A percentile compares a stretch with the other conserved stretches of the same genome.
Evolutionary conservation across 2,797 vertebrate species (phyloP).

Genomic region (Chrosomus eos): DNA sequence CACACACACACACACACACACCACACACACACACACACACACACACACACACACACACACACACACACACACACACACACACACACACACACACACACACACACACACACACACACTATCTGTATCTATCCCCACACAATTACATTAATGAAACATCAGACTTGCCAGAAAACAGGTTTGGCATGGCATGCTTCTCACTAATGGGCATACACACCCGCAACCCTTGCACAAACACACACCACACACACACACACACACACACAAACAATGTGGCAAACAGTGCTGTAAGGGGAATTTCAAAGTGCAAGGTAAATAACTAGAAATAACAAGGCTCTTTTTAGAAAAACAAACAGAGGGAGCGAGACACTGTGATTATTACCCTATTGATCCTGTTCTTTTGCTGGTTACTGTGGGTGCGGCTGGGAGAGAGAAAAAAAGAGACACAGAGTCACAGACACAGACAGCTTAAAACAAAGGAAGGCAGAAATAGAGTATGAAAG

Average conservation of each 20-base stretch:
- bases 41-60: neutral
- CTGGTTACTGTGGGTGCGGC: neutral
- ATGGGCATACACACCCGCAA: constrained; percentile 27
- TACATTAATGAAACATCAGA: constrained; percentile 54
- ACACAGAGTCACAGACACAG: constrained; percentile 28
- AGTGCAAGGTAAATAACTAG: constrained; percentile 44
- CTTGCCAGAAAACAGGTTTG: constrained; percentile 53
- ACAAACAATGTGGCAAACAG: constrained; percentile 9
- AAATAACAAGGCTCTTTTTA: constrained; percentile 52
- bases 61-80: neutral
- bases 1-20: neutral
- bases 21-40: no score
- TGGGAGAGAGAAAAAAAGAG: constrained; percentile 27
- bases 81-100: neutral
- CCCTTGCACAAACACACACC: neutral
- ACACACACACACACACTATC: neutral
- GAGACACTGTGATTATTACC: constrained; percentile 48
- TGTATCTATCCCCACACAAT: constrained; percentile 43
- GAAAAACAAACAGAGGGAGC: constrained; percentile 46
- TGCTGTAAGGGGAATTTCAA: constrained; percentile 15
- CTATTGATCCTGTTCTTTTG: constrained; percentile 36
- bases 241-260: constrained; percentile 23
- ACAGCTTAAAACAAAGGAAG: constrained; percentile 30
- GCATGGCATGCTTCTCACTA: constrained; percentile 35
- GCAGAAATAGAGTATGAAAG: constrained; percentile 28